Percentiles rank a stretch among this genome's conserved stretches.
Conservation (phyloP, 2,797 vertebrate species). For the Onychomys torridus region DNA sequence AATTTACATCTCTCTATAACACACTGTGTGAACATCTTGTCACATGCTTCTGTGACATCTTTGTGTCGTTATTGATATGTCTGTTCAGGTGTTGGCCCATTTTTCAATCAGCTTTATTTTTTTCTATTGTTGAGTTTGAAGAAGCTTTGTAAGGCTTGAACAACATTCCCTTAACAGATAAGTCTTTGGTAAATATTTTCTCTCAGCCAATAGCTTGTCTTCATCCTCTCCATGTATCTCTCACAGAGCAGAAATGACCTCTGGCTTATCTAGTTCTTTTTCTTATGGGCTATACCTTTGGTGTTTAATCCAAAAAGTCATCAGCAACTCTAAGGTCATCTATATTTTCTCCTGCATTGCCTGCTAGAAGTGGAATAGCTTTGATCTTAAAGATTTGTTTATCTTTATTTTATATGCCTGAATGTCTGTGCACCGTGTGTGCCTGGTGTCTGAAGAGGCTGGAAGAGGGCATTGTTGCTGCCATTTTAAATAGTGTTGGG, state of each 20-base stretch:
- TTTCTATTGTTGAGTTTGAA: neutral
- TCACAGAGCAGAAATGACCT: neutral
- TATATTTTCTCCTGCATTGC: neutral
- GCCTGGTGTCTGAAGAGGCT: neutral
- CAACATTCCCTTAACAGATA: neutral
- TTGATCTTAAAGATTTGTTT: neutral
- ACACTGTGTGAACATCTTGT: neutral
- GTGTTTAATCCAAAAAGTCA: neutral
- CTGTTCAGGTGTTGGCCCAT: neutral
- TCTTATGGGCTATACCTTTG: neutral
- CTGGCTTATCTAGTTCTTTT: neutral
- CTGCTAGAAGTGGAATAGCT: neutral
- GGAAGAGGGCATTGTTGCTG: neutral
- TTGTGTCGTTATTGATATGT: neutral
- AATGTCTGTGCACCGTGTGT: neutral
- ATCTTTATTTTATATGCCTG: neutral
- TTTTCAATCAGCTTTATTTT: neutral
- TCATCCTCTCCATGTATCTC: neutral
- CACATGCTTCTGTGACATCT: neutral
- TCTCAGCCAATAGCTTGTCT: neutral
- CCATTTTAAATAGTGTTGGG: neutral
- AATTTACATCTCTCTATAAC: neutral
- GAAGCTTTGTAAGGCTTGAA: neutral
- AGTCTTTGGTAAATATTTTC: neutral
- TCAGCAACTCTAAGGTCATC: neutral